phyloP scores from a whole-genome alignment of 2,797 vertebrate genomes.

The Pogonophryne albipinna region DNA sequence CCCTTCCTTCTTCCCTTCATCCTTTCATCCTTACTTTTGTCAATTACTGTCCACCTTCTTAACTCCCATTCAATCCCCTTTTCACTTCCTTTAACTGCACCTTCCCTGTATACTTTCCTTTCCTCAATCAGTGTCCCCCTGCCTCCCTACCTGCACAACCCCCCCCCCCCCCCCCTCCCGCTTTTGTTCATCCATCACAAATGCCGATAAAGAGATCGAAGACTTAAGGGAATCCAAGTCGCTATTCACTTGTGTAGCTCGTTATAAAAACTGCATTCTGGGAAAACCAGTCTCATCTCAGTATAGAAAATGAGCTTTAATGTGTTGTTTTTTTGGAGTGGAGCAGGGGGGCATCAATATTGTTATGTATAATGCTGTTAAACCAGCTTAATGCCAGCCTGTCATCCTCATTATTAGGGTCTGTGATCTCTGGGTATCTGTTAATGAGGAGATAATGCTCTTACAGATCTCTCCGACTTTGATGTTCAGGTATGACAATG shows the following conservation, averaged over 20 bases:
- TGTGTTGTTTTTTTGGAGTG: conserved; percentile 54
- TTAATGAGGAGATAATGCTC: conserved; percentile 75
- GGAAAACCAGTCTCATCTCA: conserved; percentile 56
- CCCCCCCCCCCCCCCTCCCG: background rate
- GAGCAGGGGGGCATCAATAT: conserved; percentile 45
- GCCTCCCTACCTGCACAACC: conserved; percentile 34
- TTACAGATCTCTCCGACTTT: conserved; percentile 63
- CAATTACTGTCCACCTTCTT: background rate
- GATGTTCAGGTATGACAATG: conserved; percentile 68
- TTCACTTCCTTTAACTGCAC: background rate
- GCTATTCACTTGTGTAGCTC: conserved; percentile 47
- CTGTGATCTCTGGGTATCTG: conserved; percentile 68
- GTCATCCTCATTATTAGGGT: conserved; percentile 62
- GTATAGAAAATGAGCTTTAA: conserved; percentile 54
- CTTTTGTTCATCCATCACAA: conserved; percentile 70
- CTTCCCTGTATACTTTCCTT: background rate
- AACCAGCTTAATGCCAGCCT: conserved; percentile 69
- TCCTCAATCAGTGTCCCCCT: background rate
- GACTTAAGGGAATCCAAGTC: conserved; percentile 58
- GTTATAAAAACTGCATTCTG: conserved; percentile 61
- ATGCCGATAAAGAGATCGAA: conserved; percentile 52
- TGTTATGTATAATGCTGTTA: conserved; percentile 63
- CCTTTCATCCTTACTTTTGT: background rate
- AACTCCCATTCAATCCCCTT: background rate
- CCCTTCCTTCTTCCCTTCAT: background rate